phyloP scores from a whole-genome alignment of 2,113 vertebrate species.

The Crotalus horridus region DNA sequence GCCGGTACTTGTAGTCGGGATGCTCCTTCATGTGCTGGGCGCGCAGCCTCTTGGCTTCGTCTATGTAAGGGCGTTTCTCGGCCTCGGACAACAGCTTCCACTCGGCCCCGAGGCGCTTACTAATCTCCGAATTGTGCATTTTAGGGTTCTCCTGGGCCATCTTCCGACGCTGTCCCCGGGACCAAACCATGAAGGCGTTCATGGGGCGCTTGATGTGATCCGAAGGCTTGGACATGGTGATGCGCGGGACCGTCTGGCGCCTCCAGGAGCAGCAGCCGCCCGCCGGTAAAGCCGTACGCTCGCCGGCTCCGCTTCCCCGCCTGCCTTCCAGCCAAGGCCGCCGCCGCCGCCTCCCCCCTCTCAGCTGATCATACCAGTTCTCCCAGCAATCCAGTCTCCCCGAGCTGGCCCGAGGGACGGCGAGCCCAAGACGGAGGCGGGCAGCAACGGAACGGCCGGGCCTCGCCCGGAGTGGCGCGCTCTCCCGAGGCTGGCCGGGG shows the following conservation, averaged over 20 bases:
- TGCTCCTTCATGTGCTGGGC: conserved; percentile 99
- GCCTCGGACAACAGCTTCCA: conserved; percentile 98
- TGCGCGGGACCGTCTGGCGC: conserved; percentile 36
- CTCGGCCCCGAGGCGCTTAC: conserved; percentile 94
- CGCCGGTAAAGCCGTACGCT: not conserved
- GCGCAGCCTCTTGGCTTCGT: conserved; percentile 94
- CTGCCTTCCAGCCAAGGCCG: conserved; percentile 26
- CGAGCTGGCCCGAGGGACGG: not conserved
- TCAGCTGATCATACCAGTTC: conserved; percentile 82
- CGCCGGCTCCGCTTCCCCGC: conserved; percentile 22
- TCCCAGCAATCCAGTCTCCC: conserved; percentile 28
- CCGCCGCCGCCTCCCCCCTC: conserved; percentile 41
- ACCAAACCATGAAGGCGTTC: conserved; percentile 99
- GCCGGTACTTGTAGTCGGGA: conserved; percentile 99
- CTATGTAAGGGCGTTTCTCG: conserved; percentile 97
- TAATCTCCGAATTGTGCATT: conserved; percentile 99
- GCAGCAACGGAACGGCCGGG: conserved; percentile 31
- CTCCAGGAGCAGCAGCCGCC: conserved; percentile 23
- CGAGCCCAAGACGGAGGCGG: not conserved
- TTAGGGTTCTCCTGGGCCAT: conserved; percentile 99
- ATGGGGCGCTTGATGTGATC: conserved; percentile 99
- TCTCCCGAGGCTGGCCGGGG: conserved; percentile 36
- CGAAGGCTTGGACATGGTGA: conserved; percentile 92
- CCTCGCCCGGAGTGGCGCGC: conserved; percentile 1
- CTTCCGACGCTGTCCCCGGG: conserved; percentile 95